Evolutionary conservation across 2,797 vertebrate species (phyloP), one percentile per base, ranked within the genome.

Genomic region (Paramormyrops hopkinsi): DNA sequence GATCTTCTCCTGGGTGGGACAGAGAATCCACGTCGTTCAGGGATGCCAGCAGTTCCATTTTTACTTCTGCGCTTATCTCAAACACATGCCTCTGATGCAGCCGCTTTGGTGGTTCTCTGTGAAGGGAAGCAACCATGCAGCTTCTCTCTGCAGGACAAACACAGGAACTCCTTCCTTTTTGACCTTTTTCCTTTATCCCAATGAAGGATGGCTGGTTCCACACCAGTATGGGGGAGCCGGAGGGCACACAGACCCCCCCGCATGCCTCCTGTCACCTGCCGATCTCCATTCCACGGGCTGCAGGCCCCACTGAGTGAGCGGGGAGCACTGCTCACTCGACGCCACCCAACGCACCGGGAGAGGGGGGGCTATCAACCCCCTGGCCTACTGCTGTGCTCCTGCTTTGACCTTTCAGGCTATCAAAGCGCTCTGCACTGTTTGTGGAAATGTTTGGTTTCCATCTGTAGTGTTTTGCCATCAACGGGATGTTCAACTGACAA

Each of bases 1-100:
- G 86, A 98, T 92, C 76, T 97, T 97, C 51, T 96, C 97, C 99
- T 99, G 92, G 88, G 91, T 88, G 1, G 86, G 76, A 92, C 56
- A 87, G 86, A 56, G 53, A 56, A 50, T n/a, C 2, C 73, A 79
- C 17, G 12, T 33, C 12, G 11, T 84, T 73, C 65, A 73, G 29
- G 65, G 29, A 73, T 12, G 29, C 11, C 29, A 73, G 65, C 25
- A 33, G 29, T 0, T 37, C 12, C 29, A 37, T 37, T 37, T 33
- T 37, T 4, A 33, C 65, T 14, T 33, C 3, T 73, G 3, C 14
- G 12, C 33, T 44, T 6, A 79, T 44, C 41, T 44, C 37, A 41
- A 44, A 19, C 73, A 76, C 73, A 44, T 2, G 73, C 73, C 37
- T 8, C 29, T n/a, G 11, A 79, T 6, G 12, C 73, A 44, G 41